Conservation (phyloP, 1,140 invertebrate genomes). For the Lasaia peninsularis region DNA sequence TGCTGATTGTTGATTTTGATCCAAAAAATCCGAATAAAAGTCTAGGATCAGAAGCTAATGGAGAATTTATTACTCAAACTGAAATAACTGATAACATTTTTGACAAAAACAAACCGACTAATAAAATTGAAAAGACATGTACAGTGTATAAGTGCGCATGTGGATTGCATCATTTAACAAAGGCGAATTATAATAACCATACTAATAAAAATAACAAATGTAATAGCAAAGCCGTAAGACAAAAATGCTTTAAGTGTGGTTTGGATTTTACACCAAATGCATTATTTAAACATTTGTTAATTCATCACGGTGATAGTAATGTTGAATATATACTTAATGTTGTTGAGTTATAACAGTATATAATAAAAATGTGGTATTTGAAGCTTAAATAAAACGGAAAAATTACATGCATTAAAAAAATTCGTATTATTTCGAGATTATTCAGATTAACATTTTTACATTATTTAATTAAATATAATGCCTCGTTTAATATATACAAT, state of each 20-base stretch:
- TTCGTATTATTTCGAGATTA: too few relatives aligned
- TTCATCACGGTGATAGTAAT: conserved; percentile 45
- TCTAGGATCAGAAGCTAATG: conserved; percentile 3
- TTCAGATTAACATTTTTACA: too few relatives aligned
- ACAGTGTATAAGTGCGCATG: conserved; percentile 50
- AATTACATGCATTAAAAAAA: too few relatives aligned
- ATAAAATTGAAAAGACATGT: conserved; percentile 20
- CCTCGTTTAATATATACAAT: too few relatives aligned
- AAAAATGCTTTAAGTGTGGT: conserved; percentile 49
- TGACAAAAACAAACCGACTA: conserved; percentile 1
- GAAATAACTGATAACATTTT: conserved; percentile 3
- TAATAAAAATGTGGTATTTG: background rate
- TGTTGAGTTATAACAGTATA: conserved; percentile 13
- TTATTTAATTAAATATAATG: too few relatives aligned
- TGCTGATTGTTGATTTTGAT: conserved; percentile 30
- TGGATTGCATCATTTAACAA: conserved; percentile 44
- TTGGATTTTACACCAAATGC: conserved; percentile 41
- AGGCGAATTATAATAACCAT: conserved; percentile 31
- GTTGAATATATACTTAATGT: conserved; percentile 39
- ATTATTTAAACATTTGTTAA: conserved; percentile 49
- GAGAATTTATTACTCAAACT: conserved; percentile 9
- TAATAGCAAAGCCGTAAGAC: conserved; percentile 30
- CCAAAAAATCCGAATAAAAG: conserved; percentile 6
- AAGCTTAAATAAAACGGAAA: too few relatives aligned
- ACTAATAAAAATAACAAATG: conserved; percentile 20